phyloP scores from a whole-genome alignment of 2,113 vertebrate species.

The Mormoops blainvillei region DNA sequence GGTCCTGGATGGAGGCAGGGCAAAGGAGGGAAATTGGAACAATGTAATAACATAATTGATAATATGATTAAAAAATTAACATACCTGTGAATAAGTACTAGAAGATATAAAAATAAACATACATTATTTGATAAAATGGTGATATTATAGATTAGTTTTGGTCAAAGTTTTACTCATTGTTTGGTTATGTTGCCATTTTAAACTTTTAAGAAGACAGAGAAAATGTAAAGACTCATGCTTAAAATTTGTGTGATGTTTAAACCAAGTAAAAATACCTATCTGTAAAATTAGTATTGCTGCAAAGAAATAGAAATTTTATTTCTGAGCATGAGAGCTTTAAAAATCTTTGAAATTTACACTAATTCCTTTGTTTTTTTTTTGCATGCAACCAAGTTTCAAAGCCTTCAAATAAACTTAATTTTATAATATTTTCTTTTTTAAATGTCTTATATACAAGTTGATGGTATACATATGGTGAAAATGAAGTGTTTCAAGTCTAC shows the following conservation, averaged over 20 bases:
- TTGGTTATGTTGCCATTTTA: not conserved
- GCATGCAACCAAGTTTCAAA: not conserved
- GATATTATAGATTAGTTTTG: not conserved
- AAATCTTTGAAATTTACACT: not conserved
- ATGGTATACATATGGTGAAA: not conserved
- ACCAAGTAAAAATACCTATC: not conserved
- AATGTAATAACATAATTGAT: too few species aligned
- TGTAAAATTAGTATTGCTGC: not conserved
- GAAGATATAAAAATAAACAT: not conserved
- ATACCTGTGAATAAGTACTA: not conserved
- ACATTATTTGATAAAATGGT: not conserved
- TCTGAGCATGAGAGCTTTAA: not conserved
- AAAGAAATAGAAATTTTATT: not conserved
- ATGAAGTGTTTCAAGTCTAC: not conserved
- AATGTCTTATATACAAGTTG: not conserved
- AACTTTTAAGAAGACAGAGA: not conserved
- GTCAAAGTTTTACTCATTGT: not conserved
- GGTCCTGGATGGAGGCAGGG: too few species aligned
- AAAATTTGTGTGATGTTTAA: not conserved
- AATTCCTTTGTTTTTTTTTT: not conserved
- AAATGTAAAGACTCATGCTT: not conserved
- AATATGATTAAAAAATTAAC: not conserved
- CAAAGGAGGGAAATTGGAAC: too few species aligned
- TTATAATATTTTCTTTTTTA: not conserved
- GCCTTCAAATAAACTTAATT: not conserved